Conservation (phyloP, 53 echinoderm and acorn worm genomes). For the Echinarachnius parma region DNA sequence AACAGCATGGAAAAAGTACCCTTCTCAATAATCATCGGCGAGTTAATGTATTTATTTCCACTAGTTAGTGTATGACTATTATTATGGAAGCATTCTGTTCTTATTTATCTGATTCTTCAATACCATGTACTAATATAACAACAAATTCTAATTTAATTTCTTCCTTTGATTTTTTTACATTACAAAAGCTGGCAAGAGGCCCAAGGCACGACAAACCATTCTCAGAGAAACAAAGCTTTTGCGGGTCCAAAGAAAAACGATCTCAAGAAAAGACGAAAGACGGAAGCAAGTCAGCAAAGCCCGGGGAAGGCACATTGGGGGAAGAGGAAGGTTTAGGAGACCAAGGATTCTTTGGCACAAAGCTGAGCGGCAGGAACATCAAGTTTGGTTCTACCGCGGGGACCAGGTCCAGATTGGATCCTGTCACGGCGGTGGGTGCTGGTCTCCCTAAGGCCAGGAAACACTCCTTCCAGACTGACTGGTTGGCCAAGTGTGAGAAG, state of each 20-base stretch:
- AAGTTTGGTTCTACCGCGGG: slow-evolving; percentile 1
- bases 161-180: not conserved
- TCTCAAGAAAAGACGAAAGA: not conserved
- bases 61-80: too few species aligned
- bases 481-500: slow-evolving; percentile 35
- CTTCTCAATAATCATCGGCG: too few species aligned
- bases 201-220: not conserved
- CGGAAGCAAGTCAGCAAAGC: not conserved
- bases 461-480: slow-evolving; percentile 21
- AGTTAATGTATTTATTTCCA: too few species aligned
- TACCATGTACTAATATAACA: slow-evolving; percentile 1
- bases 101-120: not conserved
- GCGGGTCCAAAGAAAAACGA: slow-evolving; percentile 16
- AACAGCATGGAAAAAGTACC: too few species aligned
- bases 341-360: slow-evolving; percentile 32
- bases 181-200: not conserved
- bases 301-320: not conserved
- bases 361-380: slow-evolving; percentile 9
- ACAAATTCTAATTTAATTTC: not conserved
- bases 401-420: not conserved
- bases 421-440: not conserved
- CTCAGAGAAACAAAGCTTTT: slow-evolving; percentile 5
- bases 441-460: slow-evolving; percentile 5
- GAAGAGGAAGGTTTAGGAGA: not conserved
- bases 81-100: not conserved